These are phyloP conservation scores for Leucophenga montana DNA, from an alignment of 2,888 invertebrate genomes.

Conservation along the genomic window DNA sequence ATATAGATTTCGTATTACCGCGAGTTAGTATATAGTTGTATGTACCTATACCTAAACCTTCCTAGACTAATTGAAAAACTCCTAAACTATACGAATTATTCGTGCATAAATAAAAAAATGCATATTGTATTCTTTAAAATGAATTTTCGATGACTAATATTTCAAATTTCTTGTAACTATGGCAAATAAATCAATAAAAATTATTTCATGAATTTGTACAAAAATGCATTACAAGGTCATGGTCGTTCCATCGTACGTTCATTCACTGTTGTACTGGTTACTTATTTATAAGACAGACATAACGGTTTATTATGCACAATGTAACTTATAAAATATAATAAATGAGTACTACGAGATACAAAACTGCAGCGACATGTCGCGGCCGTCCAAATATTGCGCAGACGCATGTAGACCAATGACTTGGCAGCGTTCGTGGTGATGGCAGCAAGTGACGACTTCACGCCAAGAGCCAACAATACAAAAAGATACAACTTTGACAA, in stretches of 20 bases:
- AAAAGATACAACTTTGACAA: background rate
- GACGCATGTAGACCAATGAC: constrained; percentile 14
- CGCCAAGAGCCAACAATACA: background rate
- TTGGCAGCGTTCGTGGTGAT: background rate
- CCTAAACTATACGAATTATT: too few relatives aligned
- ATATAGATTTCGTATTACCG: too few relatives aligned
- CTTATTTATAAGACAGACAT: background rate
- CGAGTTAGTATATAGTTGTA: too few relatives aligned
- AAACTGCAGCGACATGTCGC: constrained; percentile 23
- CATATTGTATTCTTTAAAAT: too few relatives aligned
- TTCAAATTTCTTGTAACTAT: too few relatives aligned
- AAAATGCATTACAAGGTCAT: constrained; percentile 23
- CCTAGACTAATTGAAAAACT: too few relatives aligned
- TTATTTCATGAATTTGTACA: background rate
- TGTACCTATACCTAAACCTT: too few relatives aligned
- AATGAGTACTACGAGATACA: background rate
- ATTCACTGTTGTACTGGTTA: constrained; percentile 12
- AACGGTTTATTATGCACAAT: constrained; percentile 26
- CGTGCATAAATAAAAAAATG: too few relatives aligned
- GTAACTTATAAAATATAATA: background rate
- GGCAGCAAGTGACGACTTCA: background rate
- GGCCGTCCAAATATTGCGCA: constrained; percentile 25
- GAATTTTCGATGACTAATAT: too few relatives aligned
- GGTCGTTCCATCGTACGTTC: background rate
- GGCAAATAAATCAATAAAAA: background rate